Evolutionary conservation across 2,797 vertebrate species (phyloP).

Genomic region (Scolopax rusticola): DNA sequence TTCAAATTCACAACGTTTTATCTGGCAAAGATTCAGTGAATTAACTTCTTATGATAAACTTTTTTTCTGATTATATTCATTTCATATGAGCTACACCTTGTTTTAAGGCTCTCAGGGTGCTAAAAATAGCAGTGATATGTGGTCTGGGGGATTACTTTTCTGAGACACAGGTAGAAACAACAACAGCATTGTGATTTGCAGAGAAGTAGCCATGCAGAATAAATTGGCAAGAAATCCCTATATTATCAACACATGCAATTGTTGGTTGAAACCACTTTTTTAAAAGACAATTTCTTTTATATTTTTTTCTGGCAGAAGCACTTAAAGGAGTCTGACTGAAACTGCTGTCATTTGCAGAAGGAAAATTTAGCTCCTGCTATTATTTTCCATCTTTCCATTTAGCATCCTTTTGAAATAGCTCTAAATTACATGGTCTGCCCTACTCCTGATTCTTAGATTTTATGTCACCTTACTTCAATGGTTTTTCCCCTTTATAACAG

Average conservation of each 20-base stretch:
- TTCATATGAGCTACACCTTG: neutral
- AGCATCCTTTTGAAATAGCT: constrained; percentile 53
- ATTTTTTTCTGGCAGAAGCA: constrained; percentile 49
- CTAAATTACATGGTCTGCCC: constrained; percentile 63
- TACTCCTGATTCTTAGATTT: constrained; percentile 56
- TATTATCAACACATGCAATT: constrained; percentile 43
- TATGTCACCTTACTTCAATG: constrained; percentile 31
- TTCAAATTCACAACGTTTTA: constrained; percentile 32
- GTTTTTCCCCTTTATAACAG: constrained; percentile 1
- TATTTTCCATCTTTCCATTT: constrained; percentile 68
- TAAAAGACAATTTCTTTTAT: constrained; percentile 5
- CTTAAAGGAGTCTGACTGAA: constrained; percentile 59
- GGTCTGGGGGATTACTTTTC: neutral
- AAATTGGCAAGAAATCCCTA: constrained; percentile 53
- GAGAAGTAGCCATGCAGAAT: constrained; percentile 4
- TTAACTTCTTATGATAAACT: neutral
- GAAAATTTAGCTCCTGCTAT: constrained; percentile 65
- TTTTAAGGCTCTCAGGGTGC: constrained; percentile 8
- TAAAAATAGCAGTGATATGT: neutral
- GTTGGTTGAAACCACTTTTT: constrained; percentile 29
- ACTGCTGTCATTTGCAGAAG: constrained; percentile 60
- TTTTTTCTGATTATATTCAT: neutral
- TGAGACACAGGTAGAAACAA: neutral
- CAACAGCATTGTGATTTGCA: neutral
- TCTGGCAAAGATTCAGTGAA: neutral